These are phyloP conservation scores for Esox lucius DNA, from an alignment of 2,797 vertebrate genomes.

Conservation along the genomic window DNA sequence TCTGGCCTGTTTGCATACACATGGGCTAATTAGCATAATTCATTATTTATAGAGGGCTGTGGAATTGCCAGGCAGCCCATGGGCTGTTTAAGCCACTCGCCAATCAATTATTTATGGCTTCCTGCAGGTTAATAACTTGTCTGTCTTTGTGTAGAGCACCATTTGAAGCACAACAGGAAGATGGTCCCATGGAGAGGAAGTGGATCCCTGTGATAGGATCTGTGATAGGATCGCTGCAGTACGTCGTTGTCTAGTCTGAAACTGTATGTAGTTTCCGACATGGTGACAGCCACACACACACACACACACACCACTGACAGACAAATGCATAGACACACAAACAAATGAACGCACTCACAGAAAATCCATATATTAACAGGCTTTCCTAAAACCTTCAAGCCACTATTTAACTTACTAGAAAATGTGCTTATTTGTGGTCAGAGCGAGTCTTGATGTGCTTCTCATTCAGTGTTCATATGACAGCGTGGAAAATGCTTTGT, in stretches of 20 bases:
- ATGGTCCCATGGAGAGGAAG: constrained; percentile 68
- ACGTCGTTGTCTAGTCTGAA: constrained; percentile 22
- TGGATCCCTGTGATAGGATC: constrained; percentile 58
- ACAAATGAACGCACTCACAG: constrained; percentile 28
- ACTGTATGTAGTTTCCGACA: constrained; percentile 29
- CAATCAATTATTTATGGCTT: constrained; percentile 79
- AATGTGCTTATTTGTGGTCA: constrained; percentile 58
- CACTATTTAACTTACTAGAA: constrained; percentile 58
- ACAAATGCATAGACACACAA: constrained; percentile 3
- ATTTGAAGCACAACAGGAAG: constrained; percentile 83
- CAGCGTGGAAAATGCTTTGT: constrained; percentile 37
- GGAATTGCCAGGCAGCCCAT: constrained; percentile 67
- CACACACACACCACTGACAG: neutral
- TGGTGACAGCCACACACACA: constrained; percentile 15
- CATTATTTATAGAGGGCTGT: constrained; percentile 79
- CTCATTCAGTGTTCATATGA: constrained; percentile 36
- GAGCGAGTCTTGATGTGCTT: constrained; percentile 22
- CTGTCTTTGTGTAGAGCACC: constrained; percentile 70
- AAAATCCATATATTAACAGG: neutral
- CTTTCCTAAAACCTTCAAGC: constrained; percentile 47
- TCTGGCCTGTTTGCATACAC: constrained; percentile 60
- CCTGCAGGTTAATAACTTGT: constrained; percentile 74
- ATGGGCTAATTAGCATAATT: constrained; percentile 75
- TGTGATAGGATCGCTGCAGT: constrained; percentile 26
- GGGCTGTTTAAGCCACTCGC: constrained; percentile 74